Base-by-base conservation (phyloP, 2,113 vertebrate species). In the Xiphophorus couchianus region DNA sequence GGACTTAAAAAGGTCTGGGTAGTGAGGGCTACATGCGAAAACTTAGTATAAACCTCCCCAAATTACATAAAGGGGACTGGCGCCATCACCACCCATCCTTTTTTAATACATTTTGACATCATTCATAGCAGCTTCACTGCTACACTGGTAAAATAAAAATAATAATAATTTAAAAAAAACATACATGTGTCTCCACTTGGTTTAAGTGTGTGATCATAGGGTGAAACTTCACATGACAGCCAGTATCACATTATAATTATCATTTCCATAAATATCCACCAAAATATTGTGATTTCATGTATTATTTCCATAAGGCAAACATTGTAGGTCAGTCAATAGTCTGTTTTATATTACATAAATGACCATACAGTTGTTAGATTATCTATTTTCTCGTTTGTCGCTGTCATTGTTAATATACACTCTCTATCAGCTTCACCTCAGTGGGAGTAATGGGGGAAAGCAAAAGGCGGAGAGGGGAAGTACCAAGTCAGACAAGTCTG, bases 81-180 rank as follows among this genome's bases (percentile, higher is more conserved):
- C 73, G 13, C 84, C 82, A 22, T 83, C 90, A 89, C 78, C 73
- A 88, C 88, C 87, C 86, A 88, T 58, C 85, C 76, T 83, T 88
- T 89, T 74, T 75, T 33, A 25, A 80, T 90, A 92, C 85, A 89
- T 90, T 92, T 94, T 95, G 94, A 95, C 94, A 95, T 95, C 93
- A 95, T 94, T 94, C 86, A 84, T 86, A 89, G 92, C 90, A 93
- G 91, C 51, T 71, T 84, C 71, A 85, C 90, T 88, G 89, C 89
- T 87, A 86, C 84, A 90, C 89, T 75, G 88, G 83, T 87, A 84
- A 89, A 90, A 88, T 62, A 7, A 62, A 39, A 39, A 61, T 14
- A 37, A 66, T 9, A 66, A 66, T 33, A 62, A 17, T 35, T 35
- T 2, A 17, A 64, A 63, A 63, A 74, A 77, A 86, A 82, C 86